Base-by-base conservation (phyloP, 2,888 invertebrate species). In the Eudemis profundana region DNA sequence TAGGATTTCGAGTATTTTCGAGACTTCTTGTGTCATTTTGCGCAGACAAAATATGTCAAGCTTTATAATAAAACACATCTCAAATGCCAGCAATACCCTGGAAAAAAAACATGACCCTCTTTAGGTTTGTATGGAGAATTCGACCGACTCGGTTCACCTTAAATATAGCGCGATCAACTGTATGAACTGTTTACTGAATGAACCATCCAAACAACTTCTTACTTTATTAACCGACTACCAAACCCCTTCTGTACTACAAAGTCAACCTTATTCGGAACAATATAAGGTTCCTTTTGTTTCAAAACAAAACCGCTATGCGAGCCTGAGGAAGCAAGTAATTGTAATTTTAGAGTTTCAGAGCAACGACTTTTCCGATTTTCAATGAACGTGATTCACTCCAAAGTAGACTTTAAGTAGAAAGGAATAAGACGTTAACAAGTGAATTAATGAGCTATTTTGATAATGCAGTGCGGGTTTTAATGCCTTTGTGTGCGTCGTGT, bases 161-260 rank as follows among this genome's bases (percentile, higher is more conserved):
- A 61, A 44, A 51, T 61, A 44, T 61, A 61, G 42, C 44, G 17
- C 33, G 21, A 51, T 51, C 17, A 49, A 8, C 7, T 42, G 33
- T 51, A 50, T 33, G 50, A 49, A 42, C 42, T 50, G 40, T 29
- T 17, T 40, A 27, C 60, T 40, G 60, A 49, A 60, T 49, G 42
- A 17, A 15, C 27, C 27, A 54, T 42, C 4, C 14, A 21, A 51
- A 51, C 51, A n/a, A 36, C 21, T 51, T 51, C 19, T 51, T 7
- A 51, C 51, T 51, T 51, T 51, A 38, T 38, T 33, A 51, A 51
- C 21, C 51, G 12, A 19, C 1, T 17, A 19, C n/a, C 12, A 3
- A 10, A 38, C 2, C 14, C 3, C 51, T 38, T 21, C 23, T 3
- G 23, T 5, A 4, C 5, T 21, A n/a, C 1, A 51, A 38, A 38